Evolutionary conservation across 2,113 vertebrate genomes (phyloP), one percentile per base, ranked within the genome.

Genomic region (Lichenostomus cassidix): DNA sequence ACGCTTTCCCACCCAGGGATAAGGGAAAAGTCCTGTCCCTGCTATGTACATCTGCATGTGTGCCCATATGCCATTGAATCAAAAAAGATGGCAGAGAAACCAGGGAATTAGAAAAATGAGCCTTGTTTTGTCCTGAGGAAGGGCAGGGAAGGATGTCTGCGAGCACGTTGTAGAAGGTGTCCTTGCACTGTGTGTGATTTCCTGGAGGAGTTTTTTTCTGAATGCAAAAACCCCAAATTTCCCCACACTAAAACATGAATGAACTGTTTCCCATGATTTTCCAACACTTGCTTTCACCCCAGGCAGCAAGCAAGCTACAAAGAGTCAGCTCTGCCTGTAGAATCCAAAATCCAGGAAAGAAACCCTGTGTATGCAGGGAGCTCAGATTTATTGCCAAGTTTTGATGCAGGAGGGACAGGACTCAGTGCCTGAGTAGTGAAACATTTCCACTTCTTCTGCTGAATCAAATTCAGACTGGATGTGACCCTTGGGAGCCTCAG

Each of bases 301-400:
- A 59, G 70, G 39, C 42, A 65, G 20, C 9, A 33, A 83, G 12
- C 10, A 63, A 28, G 12, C 28, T 42, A 10, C 56, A 37, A 70
- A 91, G 19, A 5, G 42, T 19, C 56, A 81, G 33, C 39, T 64
- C 42, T 74, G 37, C 46, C 42, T 33, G 14, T 29, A 50, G 28
- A 89, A 84, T 16, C 9, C 81, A 77, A 47, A 86, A 27, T 29
- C 3, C 3, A 1, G 35, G 47, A 19, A 1, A 47, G 67, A 52
- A 19, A 1, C 1, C 10, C 21, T 20, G 49, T 0, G 0, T n/a
- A 6, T 0, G 1, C 23, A 70, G 39, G 75, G 62, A 70, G 4
- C 7, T 65, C 33, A 5, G 8, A 21, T 74, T 95, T 67, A 35
- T 44, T 87, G 73, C 42, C 73, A 78, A 27, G 42, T 33, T 83